Conservation (phyloP, 2,797 vertebrate species). For the Halcyon leucocephala region DNA sequence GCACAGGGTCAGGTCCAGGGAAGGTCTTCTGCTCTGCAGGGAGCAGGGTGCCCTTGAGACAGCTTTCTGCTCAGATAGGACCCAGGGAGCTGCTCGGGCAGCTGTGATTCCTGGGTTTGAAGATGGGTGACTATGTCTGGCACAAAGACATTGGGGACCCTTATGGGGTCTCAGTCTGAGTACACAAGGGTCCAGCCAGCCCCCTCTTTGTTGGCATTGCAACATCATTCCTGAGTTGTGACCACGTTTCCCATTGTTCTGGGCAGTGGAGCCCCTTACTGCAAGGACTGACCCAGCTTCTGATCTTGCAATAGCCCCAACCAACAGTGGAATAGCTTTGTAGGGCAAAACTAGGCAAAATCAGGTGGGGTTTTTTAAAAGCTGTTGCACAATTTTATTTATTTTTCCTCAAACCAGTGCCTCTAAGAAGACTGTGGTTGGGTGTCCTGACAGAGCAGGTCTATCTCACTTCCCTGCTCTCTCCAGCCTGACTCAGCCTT, state of each 20-base stretch:
- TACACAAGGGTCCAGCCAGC: background rate
- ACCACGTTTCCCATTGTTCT: fast-evolving
- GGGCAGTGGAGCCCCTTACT: background rate
- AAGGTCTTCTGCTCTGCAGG: background rate
- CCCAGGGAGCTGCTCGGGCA: fast-evolving
- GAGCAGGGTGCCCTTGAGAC: background rate
- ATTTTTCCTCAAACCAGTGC: background rate
- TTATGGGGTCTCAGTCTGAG: background rate
- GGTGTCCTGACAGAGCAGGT: background rate
- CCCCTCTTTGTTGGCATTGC: background rate
- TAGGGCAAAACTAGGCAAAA: background rate
- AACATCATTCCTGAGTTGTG: background rate
- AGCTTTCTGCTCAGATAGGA: background rate
- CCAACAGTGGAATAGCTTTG: background rate
- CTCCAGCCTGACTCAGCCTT: background rate
- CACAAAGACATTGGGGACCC: background rate
- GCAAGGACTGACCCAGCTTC: background rate
- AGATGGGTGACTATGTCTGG: background rate
- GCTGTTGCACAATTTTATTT: too few relatives aligned
- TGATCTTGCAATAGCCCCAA: background rate
- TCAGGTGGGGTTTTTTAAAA: background rate
- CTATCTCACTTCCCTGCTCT: background rate
- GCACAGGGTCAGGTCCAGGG: fast-evolving
- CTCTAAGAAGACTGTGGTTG: background rate
- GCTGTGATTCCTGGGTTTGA: background rate